Percentiles rank a stretch among this genome's conserved stretches.
phyloP scores from a whole-genome alignment of 2,888 invertebrate species.

The Omphaloscelis lunosa region DNA sequence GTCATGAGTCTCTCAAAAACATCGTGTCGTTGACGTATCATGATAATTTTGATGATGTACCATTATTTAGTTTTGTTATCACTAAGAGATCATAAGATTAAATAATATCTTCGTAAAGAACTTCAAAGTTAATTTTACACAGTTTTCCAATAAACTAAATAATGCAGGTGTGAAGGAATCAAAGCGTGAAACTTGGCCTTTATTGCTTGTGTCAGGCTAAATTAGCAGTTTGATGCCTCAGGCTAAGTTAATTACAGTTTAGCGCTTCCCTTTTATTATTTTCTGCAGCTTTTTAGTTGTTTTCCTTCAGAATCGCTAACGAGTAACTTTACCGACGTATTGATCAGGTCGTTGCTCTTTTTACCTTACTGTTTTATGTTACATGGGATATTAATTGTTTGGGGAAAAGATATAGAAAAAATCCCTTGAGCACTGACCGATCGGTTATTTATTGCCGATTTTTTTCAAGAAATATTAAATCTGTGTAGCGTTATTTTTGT shows the following conservation, averaged over 20 bases:
- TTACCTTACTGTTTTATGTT: not conserved
- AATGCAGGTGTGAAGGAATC: slow-evolving; percentile 40
- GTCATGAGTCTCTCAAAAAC: not conserved
- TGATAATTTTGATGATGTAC: too few relatives aligned
- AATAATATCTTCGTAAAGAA: not conserved
- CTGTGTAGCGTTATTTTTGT: not conserved
- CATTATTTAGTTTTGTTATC: too few relatives aligned
- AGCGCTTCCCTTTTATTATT: slow-evolving; percentile 62
- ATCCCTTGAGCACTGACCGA: not conserved
- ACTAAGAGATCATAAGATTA: not conserved
- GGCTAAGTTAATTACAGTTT: slow-evolving; percentile 73
- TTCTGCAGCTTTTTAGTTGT: slow-evolving; percentile 33
- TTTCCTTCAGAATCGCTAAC: slow-evolving; percentile 26
- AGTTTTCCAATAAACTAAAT: slow-evolving; percentile 30
- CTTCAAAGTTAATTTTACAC: not conserved
- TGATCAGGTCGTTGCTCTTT: slow-evolving; percentile 14
- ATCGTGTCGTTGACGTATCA: not conserved
- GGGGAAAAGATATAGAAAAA: not conserved
- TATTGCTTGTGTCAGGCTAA: slow-evolving; percentile 63
- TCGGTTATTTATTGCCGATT: not conserved
- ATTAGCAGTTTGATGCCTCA: slow-evolving; percentile 69
- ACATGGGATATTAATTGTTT: not conserved
- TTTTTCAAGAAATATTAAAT: not conserved
- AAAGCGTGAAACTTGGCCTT: slow-evolving; percentile 46
- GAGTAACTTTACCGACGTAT: slow-evolving; percentile 25